These are phyloP conservation scores for Eremophila alpestris DNA, from an alignment of 2,797 vertebrate species.

Conservation along the genomic window DNA sequence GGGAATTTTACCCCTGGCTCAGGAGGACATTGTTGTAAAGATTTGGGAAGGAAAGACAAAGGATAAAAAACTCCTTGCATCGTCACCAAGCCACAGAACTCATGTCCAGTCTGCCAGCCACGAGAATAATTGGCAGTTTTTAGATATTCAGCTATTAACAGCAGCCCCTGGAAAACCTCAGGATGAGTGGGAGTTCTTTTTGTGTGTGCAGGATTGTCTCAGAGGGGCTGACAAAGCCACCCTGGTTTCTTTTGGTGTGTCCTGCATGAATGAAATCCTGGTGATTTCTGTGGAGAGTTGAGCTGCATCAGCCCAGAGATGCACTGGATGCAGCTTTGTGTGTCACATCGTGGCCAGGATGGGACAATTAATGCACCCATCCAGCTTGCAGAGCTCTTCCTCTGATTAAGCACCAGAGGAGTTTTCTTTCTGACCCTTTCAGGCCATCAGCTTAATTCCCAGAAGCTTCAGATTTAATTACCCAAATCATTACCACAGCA, in stretches of 20 bases:
- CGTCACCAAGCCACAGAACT: neutral
- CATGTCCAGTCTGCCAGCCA: neutral
- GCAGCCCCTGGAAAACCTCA: neutral
- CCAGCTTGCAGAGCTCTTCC: neutral
- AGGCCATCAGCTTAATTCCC: slow-evolving; percentile 57
- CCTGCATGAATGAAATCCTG: accelerated
- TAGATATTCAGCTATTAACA: accelerated
- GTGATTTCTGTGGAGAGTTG: neutral
- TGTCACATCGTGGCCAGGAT: neutral
- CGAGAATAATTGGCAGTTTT: neutral
- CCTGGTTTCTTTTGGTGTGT: neutral
- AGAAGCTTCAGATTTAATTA: slow-evolving; percentile 63
- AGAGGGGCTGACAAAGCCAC: neutral
- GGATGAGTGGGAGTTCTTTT: neutral
- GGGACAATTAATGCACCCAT: neutral
- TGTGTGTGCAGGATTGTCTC: neutral
- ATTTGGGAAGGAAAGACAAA: neutral
- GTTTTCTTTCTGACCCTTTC: slow-evolving; percentile 51
- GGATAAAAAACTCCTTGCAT: neutral
- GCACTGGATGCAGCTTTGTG: neutral
- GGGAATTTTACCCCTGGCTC: neutral
- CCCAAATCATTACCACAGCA: slow-evolving; percentile 50
- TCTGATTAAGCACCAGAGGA: slow-evolving; percentile 32
- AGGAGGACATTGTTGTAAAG: neutral
- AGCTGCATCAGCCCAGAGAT: neutral